Evolutionary conservation across 2,888 invertebrate genomes (phyloP).

Genomic region (Ligdia adustata): DNA sequence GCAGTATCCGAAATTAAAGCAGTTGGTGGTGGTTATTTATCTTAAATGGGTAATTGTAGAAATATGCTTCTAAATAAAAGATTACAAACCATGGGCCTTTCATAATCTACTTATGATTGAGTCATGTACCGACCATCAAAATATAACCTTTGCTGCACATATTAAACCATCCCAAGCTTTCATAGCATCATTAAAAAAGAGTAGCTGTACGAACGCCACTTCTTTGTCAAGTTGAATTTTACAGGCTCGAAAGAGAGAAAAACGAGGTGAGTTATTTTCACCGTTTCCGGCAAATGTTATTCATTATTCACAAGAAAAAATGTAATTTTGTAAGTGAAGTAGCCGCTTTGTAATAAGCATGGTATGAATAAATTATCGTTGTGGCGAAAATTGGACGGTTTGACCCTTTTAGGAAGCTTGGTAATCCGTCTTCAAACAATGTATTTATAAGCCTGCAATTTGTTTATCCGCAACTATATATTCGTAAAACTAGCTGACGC

Average conservation of each 20-base stretch:
- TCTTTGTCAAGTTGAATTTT: constrained; percentile 6
- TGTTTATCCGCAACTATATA: too few relatives aligned
- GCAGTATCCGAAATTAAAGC: too few relatives aligned
- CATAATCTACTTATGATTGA: too few relatives aligned
- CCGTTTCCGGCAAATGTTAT: constrained; percentile 16
- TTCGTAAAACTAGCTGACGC: too few relatives aligned
- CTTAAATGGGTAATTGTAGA: too few relatives aligned
- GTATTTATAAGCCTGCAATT: too few relatives aligned
- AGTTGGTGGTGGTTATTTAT: too few relatives aligned
- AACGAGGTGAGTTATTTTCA: constrained; percentile 4
- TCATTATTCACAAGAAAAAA: constrained; percentile 37
- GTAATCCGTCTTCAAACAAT: too few relatives aligned
- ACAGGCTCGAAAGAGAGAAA: constrained; percentile 1
- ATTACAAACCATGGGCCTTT: too few relatives aligned
- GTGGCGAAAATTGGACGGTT: background rate
- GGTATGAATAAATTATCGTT: constrained; percentile 29
- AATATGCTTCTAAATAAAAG: too few relatives aligned
- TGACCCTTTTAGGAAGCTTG: too few relatives aligned
- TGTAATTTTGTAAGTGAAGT: constrained; percentile 31
- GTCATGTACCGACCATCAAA: too few relatives aligned
- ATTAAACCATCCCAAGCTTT: constrained; percentile 2
- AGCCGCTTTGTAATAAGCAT: constrained; percentile 7
- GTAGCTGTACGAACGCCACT: background rate
- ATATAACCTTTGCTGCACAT: background rate
- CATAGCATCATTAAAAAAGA: constrained; percentile 4